Conservation (phyloP, 2,888 invertebrate species). For the Tiliacea aurago region DNA sequence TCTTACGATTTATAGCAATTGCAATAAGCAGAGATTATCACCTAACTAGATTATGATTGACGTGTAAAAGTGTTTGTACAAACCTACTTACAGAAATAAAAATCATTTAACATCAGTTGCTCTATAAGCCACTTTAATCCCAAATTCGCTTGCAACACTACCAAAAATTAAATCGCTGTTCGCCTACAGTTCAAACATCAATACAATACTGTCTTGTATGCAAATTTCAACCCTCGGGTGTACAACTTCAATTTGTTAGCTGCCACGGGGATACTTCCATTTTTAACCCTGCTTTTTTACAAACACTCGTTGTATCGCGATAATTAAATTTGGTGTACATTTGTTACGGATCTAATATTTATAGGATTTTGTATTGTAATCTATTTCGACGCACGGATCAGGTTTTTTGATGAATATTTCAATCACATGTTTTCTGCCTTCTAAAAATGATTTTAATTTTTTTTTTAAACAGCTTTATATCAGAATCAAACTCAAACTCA, state of each 20-base stretch:
- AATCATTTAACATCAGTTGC: background rate
- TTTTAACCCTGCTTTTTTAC: conserved; percentile 60
- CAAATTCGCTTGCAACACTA: conserved; percentile 1
- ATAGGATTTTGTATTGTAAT: conserved; percentile 17
- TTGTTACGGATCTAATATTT: conserved; percentile 42
- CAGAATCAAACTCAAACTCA: too few relatives aligned
- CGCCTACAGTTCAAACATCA: conserved; percentile 44
- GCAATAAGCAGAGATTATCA: background rate
- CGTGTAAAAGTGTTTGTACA: too few relatives aligned
- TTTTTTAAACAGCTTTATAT: background rate
- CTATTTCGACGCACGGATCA: conserved; percentile 4
- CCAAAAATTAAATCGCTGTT: conserved; percentile 36
- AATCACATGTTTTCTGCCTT: background rate
- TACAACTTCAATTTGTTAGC: conserved; percentile 86
- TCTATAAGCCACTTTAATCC: background rate
- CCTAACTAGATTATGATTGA: too few relatives aligned
- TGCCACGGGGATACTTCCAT: conserved; percentile 67
- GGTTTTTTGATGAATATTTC: background rate
- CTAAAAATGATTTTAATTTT: background rate
- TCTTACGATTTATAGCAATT: background rate
- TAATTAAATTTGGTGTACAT: conserved; percentile 59
- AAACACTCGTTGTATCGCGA: conserved; percentile 39
- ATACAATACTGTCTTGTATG: conserved; percentile 80
- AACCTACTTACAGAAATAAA: too few relatives aligned
- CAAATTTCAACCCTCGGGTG: conserved; percentile 80